Percentiles rank a stretch among this genome's conserved stretches.
phyloP scores from a whole-genome alignment of 2,113 vertebrate species.

The Anoplopoma fimbria region DNA sequence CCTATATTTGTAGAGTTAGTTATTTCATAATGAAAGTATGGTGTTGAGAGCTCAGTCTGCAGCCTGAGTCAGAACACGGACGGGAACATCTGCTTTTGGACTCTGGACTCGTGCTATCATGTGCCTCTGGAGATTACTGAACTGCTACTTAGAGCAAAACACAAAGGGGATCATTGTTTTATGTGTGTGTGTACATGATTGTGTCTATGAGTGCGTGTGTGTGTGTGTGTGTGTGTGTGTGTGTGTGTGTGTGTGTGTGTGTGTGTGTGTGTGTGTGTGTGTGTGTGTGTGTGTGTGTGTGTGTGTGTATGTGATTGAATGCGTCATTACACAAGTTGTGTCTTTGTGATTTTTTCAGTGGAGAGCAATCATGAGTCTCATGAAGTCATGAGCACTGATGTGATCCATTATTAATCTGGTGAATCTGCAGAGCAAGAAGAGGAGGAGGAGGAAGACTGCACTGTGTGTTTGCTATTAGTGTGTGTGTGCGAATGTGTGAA shows the following conservation, averaged over 20 bases:
- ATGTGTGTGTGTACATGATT: constrained; percentile 7
- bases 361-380: constrained; percentile 32
- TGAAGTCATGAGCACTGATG: constrained; percentile 7
- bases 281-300: neutral
- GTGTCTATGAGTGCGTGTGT: constrained; percentile 6
- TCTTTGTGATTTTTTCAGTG: constrained; percentile 19
- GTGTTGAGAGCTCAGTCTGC: constrained; percentile 10
- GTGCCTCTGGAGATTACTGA: constrained; percentile 43
- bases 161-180: constrained; percentile 44
- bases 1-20: neutral
- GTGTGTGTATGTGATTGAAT: constrained; percentile 13
- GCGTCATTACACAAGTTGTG: constrained; percentile 24
- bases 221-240: constrained; percentile 14
- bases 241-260: neutral
- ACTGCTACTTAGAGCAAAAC: constrained; percentile 4
- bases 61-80: constrained; percentile 11
- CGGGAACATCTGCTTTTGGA: constrained; percentile 31
- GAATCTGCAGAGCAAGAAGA: constrained; percentile 9
- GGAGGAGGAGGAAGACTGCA: neutral
- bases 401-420: constrained; percentile 21
- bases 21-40: constrained; percentile 2
- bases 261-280: constrained; percentile 14
- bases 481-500: constrained; percentile 13
- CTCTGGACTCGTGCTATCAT: constrained; percentile 36
- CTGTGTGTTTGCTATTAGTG: neutral